Base-by-base conservation (phyloP, 2,113 vertebrate genomes). In the Mesocricetus auratus region DNA sequence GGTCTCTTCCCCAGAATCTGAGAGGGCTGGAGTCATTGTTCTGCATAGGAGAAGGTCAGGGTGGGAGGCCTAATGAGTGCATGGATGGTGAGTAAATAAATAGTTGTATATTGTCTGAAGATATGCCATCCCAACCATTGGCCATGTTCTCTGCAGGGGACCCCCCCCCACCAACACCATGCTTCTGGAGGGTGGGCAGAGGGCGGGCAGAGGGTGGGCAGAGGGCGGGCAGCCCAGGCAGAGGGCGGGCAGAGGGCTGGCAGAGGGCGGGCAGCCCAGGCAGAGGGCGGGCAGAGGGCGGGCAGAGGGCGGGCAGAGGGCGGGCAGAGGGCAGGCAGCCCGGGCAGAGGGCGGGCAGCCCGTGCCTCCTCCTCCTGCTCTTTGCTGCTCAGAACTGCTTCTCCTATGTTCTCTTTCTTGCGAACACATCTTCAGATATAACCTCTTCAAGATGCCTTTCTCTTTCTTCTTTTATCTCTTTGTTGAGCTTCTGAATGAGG, bases 321-420 rank as follows among this genome's bases (percentile, higher is more conserved):
- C 8, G 47, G 47, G 47, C 47, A 47, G 47, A 47, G 47, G n/a
- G n/a, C n/a, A n/a, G n/a, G n/a, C n/a, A n/a, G n/a, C n/a, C n/a
- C n/a, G n/a, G n/a, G n/a, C 2, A 5, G 68, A 50, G 24, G 26
- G 33, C 3, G 19, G 45, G 8, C n/a, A 7, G 45, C 69, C 66
- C 39, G 0, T 7, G 3, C 10, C 16, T 22, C 39, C 15, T 47
- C 45, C 26, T 3, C n/a, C 53, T 82, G 17, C 1, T 9, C 26
- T 74, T 36, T 3, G 21, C 21, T 26, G 31, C n/a, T 56, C 50
- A 29, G 75, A 79, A 39, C 47, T 86, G 3, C 39, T 12, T 90
- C 79, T 96, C 60, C 15, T 7, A 4, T 73, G 10, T 31, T 75
- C 45, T 82, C 58, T 69, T 94, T 82, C 58, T 69, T 94, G 90